Conservation (phyloP, 2,888 invertebrate species). For the Aphodius granarius region DNA sequence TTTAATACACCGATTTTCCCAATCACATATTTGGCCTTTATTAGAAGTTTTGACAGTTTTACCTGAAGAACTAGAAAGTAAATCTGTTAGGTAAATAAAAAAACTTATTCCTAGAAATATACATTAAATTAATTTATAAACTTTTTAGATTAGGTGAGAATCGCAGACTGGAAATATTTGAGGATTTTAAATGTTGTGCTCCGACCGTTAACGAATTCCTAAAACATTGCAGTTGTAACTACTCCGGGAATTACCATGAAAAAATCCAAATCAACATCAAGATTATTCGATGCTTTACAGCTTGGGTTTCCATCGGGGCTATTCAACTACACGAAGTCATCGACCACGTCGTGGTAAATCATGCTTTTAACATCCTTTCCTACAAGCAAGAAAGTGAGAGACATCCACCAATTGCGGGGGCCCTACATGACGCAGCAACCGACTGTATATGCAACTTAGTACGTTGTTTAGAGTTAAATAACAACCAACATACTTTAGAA, state of each 20-base stretch:
- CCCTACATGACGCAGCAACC: conserved; percentile 85
- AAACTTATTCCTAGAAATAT: neutral
- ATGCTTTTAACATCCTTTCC: conserved; percentile 52
- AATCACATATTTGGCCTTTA: conserved; percentile 76
- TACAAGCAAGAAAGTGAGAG: conserved; percentile 43
- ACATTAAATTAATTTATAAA: neutral
- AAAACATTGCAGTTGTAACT: conserved; percentile 71
- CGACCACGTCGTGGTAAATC: conserved; percentile 71
- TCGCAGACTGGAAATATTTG: conserved; percentile 80
- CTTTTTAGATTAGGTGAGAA: conserved; percentile 78
- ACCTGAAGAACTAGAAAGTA: conserved; percentile 92
- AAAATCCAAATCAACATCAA: conserved; percentile 70
- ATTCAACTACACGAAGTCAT: conserved; percentile 75
- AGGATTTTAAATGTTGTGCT: conserved; percentile 76
- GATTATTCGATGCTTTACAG: conserved; percentile 83
- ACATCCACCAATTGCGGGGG: conserved; percentile 39
- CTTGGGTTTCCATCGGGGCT: conserved; percentile 87
- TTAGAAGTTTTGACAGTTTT: conserved; percentile 91
- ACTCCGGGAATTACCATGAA: conserved; percentile 66
- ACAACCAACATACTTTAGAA: conserved; percentile 74
- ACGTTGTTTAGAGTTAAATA: conserved; percentile 78
- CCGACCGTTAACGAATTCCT: conserved; percentile 79
- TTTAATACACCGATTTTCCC: conserved; percentile 76
- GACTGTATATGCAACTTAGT: conserved; percentile 88
- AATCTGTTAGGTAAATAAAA: conserved; percentile 61